phyloP scores from a whole-genome alignment of 2,797 vertebrate genomes.

The Chromis chromis region DNA sequence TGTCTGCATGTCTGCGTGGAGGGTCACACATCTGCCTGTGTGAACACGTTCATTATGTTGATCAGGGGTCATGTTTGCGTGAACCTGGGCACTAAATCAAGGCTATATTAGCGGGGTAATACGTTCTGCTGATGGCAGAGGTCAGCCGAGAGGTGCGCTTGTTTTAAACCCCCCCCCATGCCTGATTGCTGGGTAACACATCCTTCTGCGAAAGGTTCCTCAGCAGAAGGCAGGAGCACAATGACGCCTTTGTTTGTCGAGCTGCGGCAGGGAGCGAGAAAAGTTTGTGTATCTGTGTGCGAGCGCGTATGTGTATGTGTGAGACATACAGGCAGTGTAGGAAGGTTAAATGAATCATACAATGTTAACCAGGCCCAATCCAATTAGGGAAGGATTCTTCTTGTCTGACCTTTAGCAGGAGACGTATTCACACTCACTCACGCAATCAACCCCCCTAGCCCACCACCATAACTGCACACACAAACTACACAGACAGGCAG shows the following conservation, averaged over 20 bases:
- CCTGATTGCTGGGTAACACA: conserved; percentile 75
- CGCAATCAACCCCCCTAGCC: conserved; percentile 57
- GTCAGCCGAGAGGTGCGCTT: conserved; percentile 79
- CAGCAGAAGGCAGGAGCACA: conserved; percentile 75
- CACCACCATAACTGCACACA: conserved; percentile 20
- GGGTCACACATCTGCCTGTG: conserved; percentile 50
- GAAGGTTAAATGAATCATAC: conserved; percentile 84
- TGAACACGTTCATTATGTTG: conserved; percentile 77
- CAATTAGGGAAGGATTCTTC: conserved; percentile 83
- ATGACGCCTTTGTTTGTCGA: conserved; percentile 79
- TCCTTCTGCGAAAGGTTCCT: conserved; percentile 73
- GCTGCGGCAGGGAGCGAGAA: conserved; percentile 47
- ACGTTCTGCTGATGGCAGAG: conserved; percentile 72
- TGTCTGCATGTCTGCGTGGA: conserved; percentile 15
- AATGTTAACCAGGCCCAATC: conserved; percentile 82
- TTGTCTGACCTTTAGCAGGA: conserved; percentile 80
- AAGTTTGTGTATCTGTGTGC: conserved; percentile 49
- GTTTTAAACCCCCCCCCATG: conserved; percentile 62
- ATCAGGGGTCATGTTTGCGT: conserved; percentile 81
- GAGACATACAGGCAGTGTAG: conserved; percentile 56
- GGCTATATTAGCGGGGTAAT: conserved; percentile 80
- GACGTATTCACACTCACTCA: conserved; percentile 69
- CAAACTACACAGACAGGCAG: conserved; percentile 42
- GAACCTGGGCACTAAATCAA: conserved; percentile 84
- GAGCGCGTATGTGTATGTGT: conserved; percentile 28